These are phyloP conservation scores for Paramormyrops hopkinsi DNA, from an alignment of 2,797 vertebrate species.

Conservation along the genomic window DNA sequence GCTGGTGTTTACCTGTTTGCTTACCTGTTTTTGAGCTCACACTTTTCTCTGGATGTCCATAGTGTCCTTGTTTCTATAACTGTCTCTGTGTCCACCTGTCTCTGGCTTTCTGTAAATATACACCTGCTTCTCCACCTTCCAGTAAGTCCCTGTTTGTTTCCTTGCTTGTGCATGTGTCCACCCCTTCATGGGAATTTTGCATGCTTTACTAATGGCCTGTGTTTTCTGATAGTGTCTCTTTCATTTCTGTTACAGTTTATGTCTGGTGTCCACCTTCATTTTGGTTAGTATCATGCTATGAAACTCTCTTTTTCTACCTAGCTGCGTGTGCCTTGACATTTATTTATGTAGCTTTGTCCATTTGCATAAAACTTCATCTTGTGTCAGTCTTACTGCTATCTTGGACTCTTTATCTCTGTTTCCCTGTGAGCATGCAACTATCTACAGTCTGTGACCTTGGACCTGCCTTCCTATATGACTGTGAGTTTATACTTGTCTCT, in stretches of 20 bases:
- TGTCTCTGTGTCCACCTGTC: background rate
- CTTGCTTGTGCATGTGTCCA: background rate
- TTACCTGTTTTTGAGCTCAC: slow-evolving; percentile 12
- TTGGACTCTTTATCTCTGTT: background rate
- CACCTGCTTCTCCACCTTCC: background rate
- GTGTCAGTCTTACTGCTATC: background rate
- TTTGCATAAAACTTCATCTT: background rate
- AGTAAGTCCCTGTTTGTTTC: background rate
- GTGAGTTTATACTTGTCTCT: slow-evolving; percentile 1
- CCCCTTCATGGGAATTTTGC: background rate
- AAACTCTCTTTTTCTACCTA: background rate
- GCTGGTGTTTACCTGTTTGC: slow-evolving; percentile 20
- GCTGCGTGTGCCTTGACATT: background rate
- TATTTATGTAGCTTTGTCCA: background rate
- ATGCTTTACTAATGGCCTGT: background rate
- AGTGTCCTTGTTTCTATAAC: slow-evolving; percentile 10
- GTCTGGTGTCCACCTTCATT: background rate
- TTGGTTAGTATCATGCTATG: background rate
- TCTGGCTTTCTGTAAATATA: background rate
- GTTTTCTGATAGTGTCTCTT: background rate
- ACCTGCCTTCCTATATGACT: background rate
- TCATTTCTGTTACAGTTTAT: background rate
- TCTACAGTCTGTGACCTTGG: background rate
- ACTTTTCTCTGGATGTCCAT: slow-evolving; percentile 24
- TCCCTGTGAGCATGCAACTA: background rate